Evolutionary conservation across 2,797 vertebrate species (phyloP).

Genomic region (Melopsittacus undulatus): DNA sequence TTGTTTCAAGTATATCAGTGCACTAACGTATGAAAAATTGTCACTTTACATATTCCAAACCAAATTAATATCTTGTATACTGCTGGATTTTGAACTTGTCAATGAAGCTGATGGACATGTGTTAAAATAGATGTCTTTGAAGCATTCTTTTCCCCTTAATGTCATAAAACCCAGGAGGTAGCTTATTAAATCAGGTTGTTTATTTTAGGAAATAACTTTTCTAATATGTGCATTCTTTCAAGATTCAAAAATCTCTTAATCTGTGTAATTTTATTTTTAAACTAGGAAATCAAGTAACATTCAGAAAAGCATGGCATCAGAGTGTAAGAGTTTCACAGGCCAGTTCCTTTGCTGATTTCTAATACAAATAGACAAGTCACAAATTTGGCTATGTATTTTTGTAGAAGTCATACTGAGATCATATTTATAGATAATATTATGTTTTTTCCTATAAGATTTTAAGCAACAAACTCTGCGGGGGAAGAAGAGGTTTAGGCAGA

Average conservation of each 20-base stretch:
- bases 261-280: slow-evolving; percentile 19
- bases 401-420: not conserved
- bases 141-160: not conserved
- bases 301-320: not conserved
- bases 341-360: slow-evolving; percentile 1
- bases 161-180: not conserved
- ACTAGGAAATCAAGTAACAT: slow-evolving; percentile 5
- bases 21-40: not conserved
- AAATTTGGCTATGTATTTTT: slow-evolving; percentile 7
- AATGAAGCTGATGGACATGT: not conserved
- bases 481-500: not conserved
- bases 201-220: not conserved
- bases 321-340: not conserved
- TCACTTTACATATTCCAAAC: not conserved
- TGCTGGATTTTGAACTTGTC: slow-evolving; percentile 37
- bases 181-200: not conserved
- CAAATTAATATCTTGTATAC: not conserved
- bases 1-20: not conserved
- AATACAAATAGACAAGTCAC: slow-evolving; percentile 22
- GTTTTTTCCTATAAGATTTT: not conserved
- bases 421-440: not conserved
- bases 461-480: not conserved
- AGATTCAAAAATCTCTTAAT: not conserved
- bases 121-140: not conserved
- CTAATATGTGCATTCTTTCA: not conserved